These are phyloP conservation scores for Temnothorax curvispinosus DNA, from an alignment of 1,140 invertebrate species.

Conservation along the genomic window DNA sequence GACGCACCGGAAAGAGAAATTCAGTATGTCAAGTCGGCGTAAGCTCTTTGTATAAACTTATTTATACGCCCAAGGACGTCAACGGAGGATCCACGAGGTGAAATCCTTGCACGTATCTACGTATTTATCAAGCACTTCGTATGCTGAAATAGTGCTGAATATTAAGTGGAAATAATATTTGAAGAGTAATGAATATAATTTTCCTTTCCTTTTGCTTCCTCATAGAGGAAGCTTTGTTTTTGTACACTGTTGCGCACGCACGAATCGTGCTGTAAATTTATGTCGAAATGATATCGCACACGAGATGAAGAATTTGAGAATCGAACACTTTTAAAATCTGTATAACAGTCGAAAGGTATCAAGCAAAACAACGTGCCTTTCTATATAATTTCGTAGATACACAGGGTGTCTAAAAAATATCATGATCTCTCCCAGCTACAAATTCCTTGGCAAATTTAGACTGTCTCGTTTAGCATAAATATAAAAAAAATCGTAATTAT, in stretches of 20 bases:
- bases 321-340: background rate
- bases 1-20: slow-evolving; percentile 19
- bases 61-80: background rate
- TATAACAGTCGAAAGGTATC: background rate
- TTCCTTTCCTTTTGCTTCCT: background rate
- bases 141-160: slow-evolving; percentile 59
- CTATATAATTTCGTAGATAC: background rate
- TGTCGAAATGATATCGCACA: background rate
- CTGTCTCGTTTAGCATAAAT: background rate
- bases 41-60: background rate
- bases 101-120: slow-evolving; percentile 30
- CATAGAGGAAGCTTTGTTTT: background rate
- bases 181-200: background rate
- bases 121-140: slow-evolving; percentile 45
- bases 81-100: background rate
- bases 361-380: background rate
- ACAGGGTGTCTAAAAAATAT: slow-evolving; percentile 5
- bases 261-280: slow-evolving; percentile 22
- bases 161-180: slow-evolving; percentile 52
- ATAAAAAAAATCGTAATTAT: background rate
- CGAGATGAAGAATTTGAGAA: background rate
- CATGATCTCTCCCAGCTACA: background rate
- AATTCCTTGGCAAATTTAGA: background rate
- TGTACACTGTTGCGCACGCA: slow-evolving; percentile 22
- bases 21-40: slow-evolving; percentile 12